Evolutionary conservation across 2,888 invertebrate species (phyloP).

Genomic region (Baccha elongata): DNA sequence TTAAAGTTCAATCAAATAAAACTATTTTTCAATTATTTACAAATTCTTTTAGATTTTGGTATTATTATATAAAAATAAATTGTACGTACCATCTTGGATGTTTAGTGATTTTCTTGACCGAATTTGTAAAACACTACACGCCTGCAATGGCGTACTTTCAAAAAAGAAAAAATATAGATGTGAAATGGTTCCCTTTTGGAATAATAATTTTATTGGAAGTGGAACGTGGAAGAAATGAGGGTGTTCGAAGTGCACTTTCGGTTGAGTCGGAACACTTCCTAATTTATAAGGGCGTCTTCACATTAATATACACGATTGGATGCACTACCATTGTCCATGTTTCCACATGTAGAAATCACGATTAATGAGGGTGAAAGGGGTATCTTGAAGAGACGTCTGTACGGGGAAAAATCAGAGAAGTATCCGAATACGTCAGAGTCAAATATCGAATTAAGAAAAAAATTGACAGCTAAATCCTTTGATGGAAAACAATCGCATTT

Average conservation of each 20-base stretch:
- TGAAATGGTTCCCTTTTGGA: constrained; percentile 37
- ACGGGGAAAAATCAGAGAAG: too few species aligned
- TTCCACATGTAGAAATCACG: too few species aligned
- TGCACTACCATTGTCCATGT: too few species aligned
- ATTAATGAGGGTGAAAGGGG: too few species aligned
- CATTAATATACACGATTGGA: too few species aligned
- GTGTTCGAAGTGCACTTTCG: too few species aligned
- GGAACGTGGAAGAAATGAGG: not conserved
- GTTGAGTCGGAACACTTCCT: constrained; percentile 32
- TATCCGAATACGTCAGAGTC: too few species aligned
- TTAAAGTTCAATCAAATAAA: constrained; percentile 27
- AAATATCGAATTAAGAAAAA: too few species aligned
- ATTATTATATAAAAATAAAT: constrained; percentile 47
- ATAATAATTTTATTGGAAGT: constrained; percentile 55
- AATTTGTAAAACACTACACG: constrained; percentile 90
- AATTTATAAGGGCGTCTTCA: too few species aligned
- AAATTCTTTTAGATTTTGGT: constrained; percentile 53
- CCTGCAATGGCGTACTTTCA: constrained; percentile 94
- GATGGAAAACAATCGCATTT: too few species aligned
- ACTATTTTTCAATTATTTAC: not conserved
- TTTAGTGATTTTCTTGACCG: constrained; percentile 88
- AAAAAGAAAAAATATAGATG: constrained; percentile 85
- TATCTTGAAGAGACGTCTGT: too few species aligned
- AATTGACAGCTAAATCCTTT: too few species aligned
- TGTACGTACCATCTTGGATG: constrained; percentile 84